Base-by-base conservation (phyloP, 2,888 invertebrate species). In the Cataglyphis albicans region DNA sequence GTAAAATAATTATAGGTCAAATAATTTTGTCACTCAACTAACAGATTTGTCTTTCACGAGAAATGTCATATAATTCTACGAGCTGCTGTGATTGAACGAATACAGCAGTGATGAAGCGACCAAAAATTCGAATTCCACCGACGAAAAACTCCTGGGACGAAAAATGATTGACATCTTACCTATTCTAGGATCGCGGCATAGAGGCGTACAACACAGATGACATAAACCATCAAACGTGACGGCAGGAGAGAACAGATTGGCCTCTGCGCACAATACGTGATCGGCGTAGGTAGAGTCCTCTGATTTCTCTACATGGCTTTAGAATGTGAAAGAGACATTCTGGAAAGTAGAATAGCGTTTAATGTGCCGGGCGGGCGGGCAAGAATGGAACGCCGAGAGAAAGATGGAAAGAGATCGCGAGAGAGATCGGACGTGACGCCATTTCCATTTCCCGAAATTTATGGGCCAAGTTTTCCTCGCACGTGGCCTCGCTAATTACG, bases 161-260 rank as follows among this genome's bases (percentile, higher is more conserved):
- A 75, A 64, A 82, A 85, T 87, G 89, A 90, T 90, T 87, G 87
- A 89, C 87, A 70, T 84, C 78, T 83, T 78, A 68, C 81, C 84
- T 68, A 84, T 87, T 86, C 87, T 86, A 70, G 70, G 84, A 90
- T 87, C 87, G 85, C 85, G 52, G 86, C 81, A 84, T 88, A 89
- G 86, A 86, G 21, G 21, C 87, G 87, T 87, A 87, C 89, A 90
- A 89, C 89, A 90, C 85, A 89, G 85, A 86, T 90, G 91, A 91
- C 91, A 90, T 91, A 90, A 92, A 92, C 90, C 90, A 90, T 92
- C 92, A 92, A 91, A 91, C 90, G 91, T 92, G 91, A 92, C 88
- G 87, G 87, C 86, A 84, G 83, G 81, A 85, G 87, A 82, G 90
- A 90, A 88, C 91, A 90, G 89, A 92, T 91, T 90, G 90, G 88